These are phyloP conservation scores for Manis crassicaudata DNA, from an alignment of 2,797 vertebrate species.

Conservation along the genomic window DNA sequence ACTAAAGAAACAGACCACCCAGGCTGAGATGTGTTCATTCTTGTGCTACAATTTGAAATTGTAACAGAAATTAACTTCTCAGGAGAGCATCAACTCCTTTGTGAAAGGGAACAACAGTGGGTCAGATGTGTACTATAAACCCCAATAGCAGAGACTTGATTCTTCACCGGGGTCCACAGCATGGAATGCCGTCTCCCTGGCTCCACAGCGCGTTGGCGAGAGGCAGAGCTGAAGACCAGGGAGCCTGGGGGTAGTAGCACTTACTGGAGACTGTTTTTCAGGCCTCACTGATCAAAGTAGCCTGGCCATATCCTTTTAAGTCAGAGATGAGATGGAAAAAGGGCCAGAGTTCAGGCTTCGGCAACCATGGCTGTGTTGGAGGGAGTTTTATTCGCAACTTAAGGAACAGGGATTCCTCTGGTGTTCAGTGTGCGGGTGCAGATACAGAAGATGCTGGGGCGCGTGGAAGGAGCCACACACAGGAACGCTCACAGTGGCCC, in stretches of 20 bases:
- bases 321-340: slow-evolving; percentile 53
- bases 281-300: slow-evolving; percentile 74
- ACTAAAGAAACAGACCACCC: slow-evolving; percentile 57
- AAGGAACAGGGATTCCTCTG: background rate
- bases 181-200: background rate
- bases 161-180: background rate
- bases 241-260: background rate
- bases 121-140: slow-evolving; percentile 53
- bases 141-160: background rate
- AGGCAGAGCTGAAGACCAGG: slow-evolving; percentile 19
- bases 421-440: background rate
- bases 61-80: slow-evolving; percentile 73
- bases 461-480: background rate
- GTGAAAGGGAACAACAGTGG: slow-evolving; percentile 24
- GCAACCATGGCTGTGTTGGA: background rate
- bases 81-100: slow-evolving; percentile 47
- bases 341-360: slow-evolving; percentile 60
- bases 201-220: background rate
- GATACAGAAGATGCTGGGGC: background rate
- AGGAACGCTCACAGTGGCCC: background rate
- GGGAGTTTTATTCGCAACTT: slow-evolving; percentile 6
- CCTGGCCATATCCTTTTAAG: slow-evolving; percentile 55
- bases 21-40: slow-evolving; percentile 59
- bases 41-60: slow-evolving; percentile 66
- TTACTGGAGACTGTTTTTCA: slow-evolving; percentile 44